phyloP scores from a whole-genome alignment of 2,113 vertebrate genomes.

The Eulemur macaco region DNA sequence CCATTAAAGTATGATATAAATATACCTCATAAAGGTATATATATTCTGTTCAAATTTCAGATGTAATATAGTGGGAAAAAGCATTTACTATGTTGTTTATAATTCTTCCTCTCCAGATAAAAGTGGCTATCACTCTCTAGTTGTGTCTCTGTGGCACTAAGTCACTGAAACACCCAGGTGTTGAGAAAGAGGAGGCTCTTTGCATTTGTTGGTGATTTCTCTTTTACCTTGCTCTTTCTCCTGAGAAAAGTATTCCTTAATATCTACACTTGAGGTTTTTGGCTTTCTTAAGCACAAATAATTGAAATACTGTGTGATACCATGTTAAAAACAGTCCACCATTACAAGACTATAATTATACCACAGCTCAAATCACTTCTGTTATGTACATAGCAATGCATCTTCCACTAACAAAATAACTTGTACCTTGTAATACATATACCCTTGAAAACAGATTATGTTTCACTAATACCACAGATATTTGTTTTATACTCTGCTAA shows the following conservation, averaged over 20 bases:
- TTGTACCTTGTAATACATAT: not conserved
- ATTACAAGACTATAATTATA: not conserved
- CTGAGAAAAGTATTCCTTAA: not conserved
- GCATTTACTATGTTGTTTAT: not conserved
- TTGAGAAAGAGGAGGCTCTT: not conserved
- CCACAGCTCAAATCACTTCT: not conserved
- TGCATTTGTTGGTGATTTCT: not conserved
- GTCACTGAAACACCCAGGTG: not conserved
- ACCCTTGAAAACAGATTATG: conserved; percentile 21
- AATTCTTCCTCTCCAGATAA: not conserved
- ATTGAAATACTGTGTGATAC: not conserved
- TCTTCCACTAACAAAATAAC: conserved; percentile 22
- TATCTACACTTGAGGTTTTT: not conserved
- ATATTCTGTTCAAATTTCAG: not conserved
- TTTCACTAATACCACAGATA: not conserved
- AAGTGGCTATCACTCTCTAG: not conserved
- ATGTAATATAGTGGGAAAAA: not conserved
- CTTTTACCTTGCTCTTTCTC: conserved; percentile 5
- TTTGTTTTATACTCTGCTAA: not conserved
- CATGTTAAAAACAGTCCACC: not conserved
- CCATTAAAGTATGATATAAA: not conserved
- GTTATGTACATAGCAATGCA: not conserved
- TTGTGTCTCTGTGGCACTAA: not conserved
- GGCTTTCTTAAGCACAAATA: conserved; percentile 7
- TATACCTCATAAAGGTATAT: not conserved